Percentiles rank a stretch among this genome's conserved stretches.
Evolutionary conservation across 2,888 invertebrate genomes (phyloP).

Genomic region (Ophion ventricosus): DNA sequence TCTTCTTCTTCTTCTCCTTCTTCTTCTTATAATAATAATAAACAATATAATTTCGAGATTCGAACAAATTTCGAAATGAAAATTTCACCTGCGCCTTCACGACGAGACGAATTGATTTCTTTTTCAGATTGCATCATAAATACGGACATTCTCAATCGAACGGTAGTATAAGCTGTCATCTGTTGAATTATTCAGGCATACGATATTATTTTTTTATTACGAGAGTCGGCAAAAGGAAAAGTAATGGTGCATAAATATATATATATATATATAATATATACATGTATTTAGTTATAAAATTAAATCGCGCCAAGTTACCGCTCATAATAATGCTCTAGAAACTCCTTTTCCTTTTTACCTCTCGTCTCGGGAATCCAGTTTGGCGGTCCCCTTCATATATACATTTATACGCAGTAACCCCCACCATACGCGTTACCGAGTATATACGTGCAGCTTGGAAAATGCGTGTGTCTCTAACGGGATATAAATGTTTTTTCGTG

Average conservation of each 20-base stretch:
- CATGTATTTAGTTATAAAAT: background rate
- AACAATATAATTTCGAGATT: background rate
- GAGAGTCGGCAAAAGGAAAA: conserved; percentile 25
- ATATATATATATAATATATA: background rate
- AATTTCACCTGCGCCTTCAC: conserved; percentile 9
- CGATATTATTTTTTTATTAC: conserved; percentile 29
- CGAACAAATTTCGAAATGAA: conserved; percentile 24
- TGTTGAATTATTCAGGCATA: conserved; percentile 15
- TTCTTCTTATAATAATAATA: conserved; percentile 17
- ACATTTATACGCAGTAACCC: background rate
- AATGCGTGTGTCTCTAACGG: conserved; percentile 42
- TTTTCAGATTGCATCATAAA: conserved; percentile 9
- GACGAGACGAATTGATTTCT: conserved; percentile 6
- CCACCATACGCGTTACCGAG: background rate
- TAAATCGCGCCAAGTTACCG: conserved; percentile 36
- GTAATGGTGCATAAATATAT: background rate
- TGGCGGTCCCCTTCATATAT: conserved; percentile 23
- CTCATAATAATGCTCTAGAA: conserved; percentile 48
- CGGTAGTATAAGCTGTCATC: background rate
- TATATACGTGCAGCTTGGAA: conserved; percentile 22
- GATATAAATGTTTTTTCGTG: conserved; percentile 46
- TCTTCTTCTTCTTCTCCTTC: conserved; percentile 20
- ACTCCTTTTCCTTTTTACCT: conserved; percentile 60
- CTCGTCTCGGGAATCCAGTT: conserved; percentile 58
- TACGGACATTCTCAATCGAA: conserved; percentile 11